Base-by-base conservation (phyloP, 2,113 vertebrate genomes). In the Papio anubis region DNA sequence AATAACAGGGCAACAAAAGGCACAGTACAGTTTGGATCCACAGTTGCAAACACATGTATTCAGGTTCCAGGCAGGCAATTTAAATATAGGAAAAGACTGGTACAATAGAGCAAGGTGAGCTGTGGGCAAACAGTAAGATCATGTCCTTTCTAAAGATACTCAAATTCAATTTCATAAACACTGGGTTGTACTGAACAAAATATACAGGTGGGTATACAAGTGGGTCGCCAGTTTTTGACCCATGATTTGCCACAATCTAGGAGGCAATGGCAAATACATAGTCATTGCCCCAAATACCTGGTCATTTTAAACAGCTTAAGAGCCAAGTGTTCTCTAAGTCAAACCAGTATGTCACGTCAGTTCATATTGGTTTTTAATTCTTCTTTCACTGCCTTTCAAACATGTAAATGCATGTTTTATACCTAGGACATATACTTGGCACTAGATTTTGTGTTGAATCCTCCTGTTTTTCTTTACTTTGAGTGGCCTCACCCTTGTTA, bases 361-460 rank as follows among this genome's bases (percentile, higher is more conserved):
- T 66, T 84, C 83, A 35, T n/a, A 6, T 45, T 32, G 61, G 3
- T 32, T 64, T 61, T 72, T 50, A 80, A 13, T 66, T 43, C 78
- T 59, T 52, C 1, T 16, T 30, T 45, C 25, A 16, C n/a, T n/a
- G 6, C 48, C n/a, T 96, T 40, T 64, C 85, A 25, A 59, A 90
- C 64, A 79, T 70, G 43, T 40, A 52, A 66, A 75, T 81, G 93
- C 75, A 38, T 43, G 12, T 88, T 90, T 88, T 87, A 88, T 38
- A 84, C 81, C 43, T n/a, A 48, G 61, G 89, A 94, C 55, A 78
- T 70, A 81, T 76, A 32, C 50, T 80, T 93, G 94, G 87, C 80
- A 78, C 6, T 0, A 5, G 23, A 55, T 48, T 80, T 79, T 27
- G 27, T 40, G 50, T 50, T 52, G 50, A 78, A 82, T 93, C 68